Evolutionary conservation across 1,140 invertebrate genomes (phyloP).

Genomic region (Xylocopa sonorina): DNA sequence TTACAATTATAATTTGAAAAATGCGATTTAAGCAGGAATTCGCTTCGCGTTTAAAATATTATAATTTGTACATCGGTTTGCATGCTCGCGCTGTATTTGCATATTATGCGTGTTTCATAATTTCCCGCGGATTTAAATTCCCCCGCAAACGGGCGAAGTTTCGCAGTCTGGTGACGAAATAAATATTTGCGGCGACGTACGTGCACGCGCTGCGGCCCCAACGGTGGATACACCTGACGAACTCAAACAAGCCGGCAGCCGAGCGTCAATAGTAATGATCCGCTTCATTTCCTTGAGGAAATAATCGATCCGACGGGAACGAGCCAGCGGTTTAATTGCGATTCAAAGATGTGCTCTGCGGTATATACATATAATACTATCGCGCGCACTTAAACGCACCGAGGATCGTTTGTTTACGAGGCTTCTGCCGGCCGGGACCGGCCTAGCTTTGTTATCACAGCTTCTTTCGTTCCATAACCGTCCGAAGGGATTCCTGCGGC

Average conservation of each 20-base stretch:
- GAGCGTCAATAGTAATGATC: slow-evolving; percentile 18
- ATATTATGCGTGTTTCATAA: no score
- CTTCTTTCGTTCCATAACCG: slow-evolving; percentile 69
- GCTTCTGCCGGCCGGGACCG: slow-evolving; percentile 49
- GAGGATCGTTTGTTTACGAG: slow-evolving; percentile 64
- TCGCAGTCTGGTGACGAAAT: no score
- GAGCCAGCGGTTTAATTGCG: slow-evolving; percentile 7
- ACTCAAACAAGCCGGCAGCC: slow-evolving; percentile 13
- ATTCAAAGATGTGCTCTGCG: slow-evolving; percentile 24
- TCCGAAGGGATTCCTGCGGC: slow-evolving; percentile 66
- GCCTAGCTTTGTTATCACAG: slow-evolving; percentile 68
- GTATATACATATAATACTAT: slow-evolving; percentile 25
- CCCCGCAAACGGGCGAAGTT: no score
- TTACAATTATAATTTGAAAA: no score
- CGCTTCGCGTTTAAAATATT: no score
- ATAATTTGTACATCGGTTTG: no score
- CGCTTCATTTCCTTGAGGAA: slow-evolving; percentile 35
- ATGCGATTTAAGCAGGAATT: no score
- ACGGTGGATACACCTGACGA: not conserved
- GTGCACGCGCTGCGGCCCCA: not conserved
- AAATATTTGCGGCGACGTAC: no score
- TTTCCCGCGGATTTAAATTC: no score
- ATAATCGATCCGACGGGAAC: slow-evolving; percentile 7
- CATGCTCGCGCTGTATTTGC: no score
- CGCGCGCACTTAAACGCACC: not conserved